A percentile compares a stretch with the other conserved stretches of the same genome.
These are phyloP conservation scores for Podarcis siculus DNA, from an alignment of 2,797 vertebrate species.

Conservation along the genomic window DNA sequence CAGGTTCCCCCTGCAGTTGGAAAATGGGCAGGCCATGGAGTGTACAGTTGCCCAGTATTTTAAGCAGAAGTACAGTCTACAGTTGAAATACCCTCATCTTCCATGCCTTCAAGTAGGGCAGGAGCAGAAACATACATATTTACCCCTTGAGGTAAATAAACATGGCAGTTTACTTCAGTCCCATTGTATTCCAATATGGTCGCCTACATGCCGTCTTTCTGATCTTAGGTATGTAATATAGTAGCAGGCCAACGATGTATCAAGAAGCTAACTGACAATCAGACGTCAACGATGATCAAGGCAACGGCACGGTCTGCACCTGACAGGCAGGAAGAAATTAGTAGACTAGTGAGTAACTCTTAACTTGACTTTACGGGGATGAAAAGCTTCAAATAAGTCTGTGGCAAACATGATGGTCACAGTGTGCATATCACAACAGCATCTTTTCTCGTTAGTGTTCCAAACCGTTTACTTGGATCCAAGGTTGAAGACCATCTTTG, in stretches of 20 bases:
- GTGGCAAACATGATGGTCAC: background rate
- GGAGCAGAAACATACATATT: constrained; percentile 98
- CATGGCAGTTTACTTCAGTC: background rate
- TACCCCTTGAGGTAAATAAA: constrained; percentile 92
- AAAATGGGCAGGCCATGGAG: constrained; percentile 99
- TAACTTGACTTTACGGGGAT: background rate
- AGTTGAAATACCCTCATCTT: constrained; percentile 96
- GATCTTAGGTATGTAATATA: constrained; percentile 93
- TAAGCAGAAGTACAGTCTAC: constrained; percentile 98
- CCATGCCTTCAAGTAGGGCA: constrained; percentile 98
- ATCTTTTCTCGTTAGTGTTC: background rate
- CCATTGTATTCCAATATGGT: fast-evolving
- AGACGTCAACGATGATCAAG: constrained; percentile 99
- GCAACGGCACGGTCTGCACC: constrained; percentile 96
- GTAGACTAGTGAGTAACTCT: constrained; percentile 88
- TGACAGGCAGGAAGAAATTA: constrained; percentile 98
- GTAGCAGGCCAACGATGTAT: constrained; percentile 97
- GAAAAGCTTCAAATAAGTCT: background rate
- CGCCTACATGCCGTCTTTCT: constrained; percentile 24
- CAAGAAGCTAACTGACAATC: constrained; percentile 98
- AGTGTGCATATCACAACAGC: background rate
- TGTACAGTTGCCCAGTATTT: constrained; percentile 99
- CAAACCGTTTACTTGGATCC: background rate
- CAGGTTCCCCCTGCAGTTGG: constrained; percentile 97
- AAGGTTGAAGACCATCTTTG: background rate